Conservation (phyloP, 2,797 vertebrate species). For the Etheostoma perlongum region DNA sequence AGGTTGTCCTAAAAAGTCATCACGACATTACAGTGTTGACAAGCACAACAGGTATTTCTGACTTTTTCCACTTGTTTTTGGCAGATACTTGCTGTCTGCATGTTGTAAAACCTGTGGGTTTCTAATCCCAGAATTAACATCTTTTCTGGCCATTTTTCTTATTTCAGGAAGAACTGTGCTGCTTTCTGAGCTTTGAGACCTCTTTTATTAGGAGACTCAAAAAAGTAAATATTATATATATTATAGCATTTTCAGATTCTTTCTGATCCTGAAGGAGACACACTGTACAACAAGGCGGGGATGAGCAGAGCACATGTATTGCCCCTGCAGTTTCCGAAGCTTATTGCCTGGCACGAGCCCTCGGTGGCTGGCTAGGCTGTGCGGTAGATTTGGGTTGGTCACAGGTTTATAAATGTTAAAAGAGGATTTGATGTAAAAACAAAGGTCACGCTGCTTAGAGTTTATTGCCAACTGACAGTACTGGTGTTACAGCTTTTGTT, state of each 20-base stretch:
- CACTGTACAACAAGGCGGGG: conserved; percentile 14
- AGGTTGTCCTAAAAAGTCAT: conserved; percentile 31
- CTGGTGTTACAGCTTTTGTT: conserved; percentile 1
- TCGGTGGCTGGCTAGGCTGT: conserved; percentile 38
- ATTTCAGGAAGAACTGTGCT: not conserved
- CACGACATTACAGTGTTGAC: conserved; percentile 38
- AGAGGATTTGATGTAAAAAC: conserved; percentile 58
- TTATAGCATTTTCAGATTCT: not conserved
- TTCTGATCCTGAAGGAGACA: conserved; percentile 23
- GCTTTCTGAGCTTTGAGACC: not conserved
- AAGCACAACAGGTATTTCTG: conserved; percentile 24
- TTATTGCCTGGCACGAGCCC: conserved; percentile 53
- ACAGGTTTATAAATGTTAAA: conserved; percentile 58
- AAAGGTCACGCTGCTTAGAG: conserved; percentile 5
- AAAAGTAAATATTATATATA: conserved; percentile 13
- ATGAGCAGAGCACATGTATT: conserved; percentile 22
- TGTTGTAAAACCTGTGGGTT: not conserved
- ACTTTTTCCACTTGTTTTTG: conserved; percentile 34
- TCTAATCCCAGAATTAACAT: not conserved
- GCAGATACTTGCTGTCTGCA: not conserved
- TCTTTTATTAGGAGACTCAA: not conserved
- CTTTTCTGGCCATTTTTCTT: not conserved
- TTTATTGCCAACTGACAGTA: not conserved
- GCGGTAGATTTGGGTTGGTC: conserved; percentile 49
- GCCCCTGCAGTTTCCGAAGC: conserved; percentile 30